Evolutionary conservation across 2,113 vertebrate genomes (phyloP).

Genomic region (Fulica atra): DNA sequence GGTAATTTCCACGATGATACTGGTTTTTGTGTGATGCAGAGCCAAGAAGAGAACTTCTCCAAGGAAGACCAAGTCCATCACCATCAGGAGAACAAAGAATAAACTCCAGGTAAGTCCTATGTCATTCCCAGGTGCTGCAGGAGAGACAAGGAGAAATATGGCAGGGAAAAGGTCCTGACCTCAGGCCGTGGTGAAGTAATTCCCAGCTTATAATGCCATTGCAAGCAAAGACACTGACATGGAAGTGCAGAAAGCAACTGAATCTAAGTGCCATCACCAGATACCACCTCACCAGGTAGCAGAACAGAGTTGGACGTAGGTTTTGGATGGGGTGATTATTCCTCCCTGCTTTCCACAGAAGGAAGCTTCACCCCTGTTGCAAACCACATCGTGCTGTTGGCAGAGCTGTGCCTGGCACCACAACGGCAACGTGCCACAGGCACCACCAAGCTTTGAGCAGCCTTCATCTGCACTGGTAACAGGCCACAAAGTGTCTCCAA

Average conservation of each 20-base stretch:
- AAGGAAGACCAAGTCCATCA: not conserved
- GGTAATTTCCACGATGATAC: not conserved
- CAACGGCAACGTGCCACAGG: accelerated
- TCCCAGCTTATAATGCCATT: not conserved
- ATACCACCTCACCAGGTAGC: not conserved
- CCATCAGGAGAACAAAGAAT: not conserved
- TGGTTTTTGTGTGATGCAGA: not conserved
- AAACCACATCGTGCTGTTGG: accelerated
- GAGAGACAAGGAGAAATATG: not conserved
- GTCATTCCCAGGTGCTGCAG: not conserved
- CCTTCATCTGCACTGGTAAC: not conserved
- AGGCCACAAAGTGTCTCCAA: not conserved
- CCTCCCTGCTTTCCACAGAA: not conserved
- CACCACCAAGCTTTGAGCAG: not conserved
- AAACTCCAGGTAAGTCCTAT: not conserved
- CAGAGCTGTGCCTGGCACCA: accelerated
- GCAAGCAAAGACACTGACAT: not conserved
- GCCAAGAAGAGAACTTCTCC: not conserved
- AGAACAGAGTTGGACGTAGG: not conserved
- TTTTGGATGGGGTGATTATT: not conserved
- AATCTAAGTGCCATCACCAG: not conserved
- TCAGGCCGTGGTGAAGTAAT: not conserved
- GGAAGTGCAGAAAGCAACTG: not conserved
- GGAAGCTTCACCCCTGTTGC: not conserved
- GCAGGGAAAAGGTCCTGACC: not conserved